A percentile compares a stretch with the other conserved stretches of the same genome.
Conservation (phyloP, 2,888 invertebrate species). For the Chrysodeixis includens region DNA sequence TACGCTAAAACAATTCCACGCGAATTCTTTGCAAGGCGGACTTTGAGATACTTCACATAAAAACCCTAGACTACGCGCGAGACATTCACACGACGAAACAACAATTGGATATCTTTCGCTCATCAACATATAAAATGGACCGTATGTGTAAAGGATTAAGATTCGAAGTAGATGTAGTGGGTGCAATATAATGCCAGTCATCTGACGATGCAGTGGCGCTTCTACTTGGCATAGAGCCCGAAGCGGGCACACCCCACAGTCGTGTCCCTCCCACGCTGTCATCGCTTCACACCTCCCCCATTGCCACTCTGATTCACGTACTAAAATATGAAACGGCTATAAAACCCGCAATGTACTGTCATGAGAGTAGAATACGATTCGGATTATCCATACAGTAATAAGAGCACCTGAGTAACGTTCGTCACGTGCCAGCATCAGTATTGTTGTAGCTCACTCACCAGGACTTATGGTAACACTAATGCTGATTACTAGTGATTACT, state of each 20-base stretch:
- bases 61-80: conserved; percentile 83
- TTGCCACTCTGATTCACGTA: conserved; percentile 76
- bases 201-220: conserved; percentile 84
- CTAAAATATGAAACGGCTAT: conserved; percentile 71
- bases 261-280: conserved; percentile 74
- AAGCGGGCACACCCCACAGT: conserved; percentile 73
- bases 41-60: conserved; percentile 82
- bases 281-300: conserved; percentile 75
- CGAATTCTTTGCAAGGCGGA: conserved; percentile 73
- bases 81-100: conserved; percentile 76
- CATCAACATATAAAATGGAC: conserved; percentile 61
- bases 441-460: conserved; percentile 51
- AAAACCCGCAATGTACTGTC: conserved; percentile 74
- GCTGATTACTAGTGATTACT: background rate
- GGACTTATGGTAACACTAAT: conserved; percentile 49
- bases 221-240: conserved; percentile 84
- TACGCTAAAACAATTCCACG: conserved; percentile 66
- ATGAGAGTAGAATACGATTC: conserved; percentile 55
- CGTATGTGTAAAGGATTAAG: conserved; percentile 65
- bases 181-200: conserved; percentile 65
- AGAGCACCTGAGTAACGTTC: conserved; percentile 59
- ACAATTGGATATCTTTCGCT: conserved; percentile 58
- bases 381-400: conserved; percentile 61
- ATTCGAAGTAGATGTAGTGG: conserved; percentile 51
- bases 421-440: conserved; percentile 55